Percentiles rank a stretch among this genome's conserved stretches.
Conservation (phyloP, 2,797 vertebrate species). For the Loriculus beryllinus region DNA sequence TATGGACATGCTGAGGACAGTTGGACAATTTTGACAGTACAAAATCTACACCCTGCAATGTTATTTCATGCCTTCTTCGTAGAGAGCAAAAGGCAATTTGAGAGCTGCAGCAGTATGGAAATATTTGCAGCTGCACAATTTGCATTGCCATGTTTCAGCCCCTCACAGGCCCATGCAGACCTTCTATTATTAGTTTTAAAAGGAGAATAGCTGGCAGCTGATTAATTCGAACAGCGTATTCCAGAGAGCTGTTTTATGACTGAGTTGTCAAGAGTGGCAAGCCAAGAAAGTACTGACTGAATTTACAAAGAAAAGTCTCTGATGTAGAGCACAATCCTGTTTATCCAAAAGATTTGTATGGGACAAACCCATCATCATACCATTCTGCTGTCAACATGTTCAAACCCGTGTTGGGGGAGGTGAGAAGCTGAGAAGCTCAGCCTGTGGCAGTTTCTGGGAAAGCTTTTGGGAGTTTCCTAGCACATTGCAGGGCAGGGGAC, state of each 20-base stretch:
- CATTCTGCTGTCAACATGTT: not conserved
- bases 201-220: slow-evolving; percentile 20
- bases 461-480: not conserved
- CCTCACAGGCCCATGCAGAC: slow-evolving; percentile 4
- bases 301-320: not conserved
- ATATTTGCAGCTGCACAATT: not conserved
- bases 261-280: not conserved
- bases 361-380: not conserved
- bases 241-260: slow-evolving; percentile 8
- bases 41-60: not conserved
- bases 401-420: not conserved
- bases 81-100: not conserved
- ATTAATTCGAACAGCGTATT: not conserved
- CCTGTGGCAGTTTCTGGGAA: not conserved
- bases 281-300: not conserved
- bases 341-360: slow-evolving; percentile 18
- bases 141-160: not conserved
- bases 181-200: slow-evolving; percentile 44
- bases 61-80: not conserved
- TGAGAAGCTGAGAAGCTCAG: not conserved
- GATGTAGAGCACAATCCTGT: not conserved
- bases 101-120: not conserved
- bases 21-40: not conserved
- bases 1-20: not conserved
- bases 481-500: not conserved